Evolutionary conservation across 1,140 invertebrate species (phyloP).

Genomic region (Drosophila oshimai): DNA sequence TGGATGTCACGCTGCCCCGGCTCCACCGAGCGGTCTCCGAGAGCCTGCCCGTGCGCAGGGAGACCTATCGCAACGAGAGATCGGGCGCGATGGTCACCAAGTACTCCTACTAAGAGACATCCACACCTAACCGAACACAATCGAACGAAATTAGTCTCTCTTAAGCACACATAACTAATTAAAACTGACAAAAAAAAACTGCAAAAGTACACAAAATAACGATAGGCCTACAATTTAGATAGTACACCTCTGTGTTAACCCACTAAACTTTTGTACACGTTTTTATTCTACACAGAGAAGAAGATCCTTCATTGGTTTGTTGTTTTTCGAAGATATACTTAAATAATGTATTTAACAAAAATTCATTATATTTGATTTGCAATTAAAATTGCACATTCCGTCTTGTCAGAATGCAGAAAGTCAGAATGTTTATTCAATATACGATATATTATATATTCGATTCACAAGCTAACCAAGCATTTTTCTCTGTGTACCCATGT

Average conservation of each 20-base stretch:
- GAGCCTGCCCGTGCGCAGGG: conserved; percentile 67
- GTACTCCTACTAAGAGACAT: conserved; percentile 62
- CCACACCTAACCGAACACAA: conserved; percentile 1
- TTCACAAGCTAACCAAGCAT: background rate
- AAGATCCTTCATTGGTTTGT: background rate
- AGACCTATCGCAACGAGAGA: conserved; percentile 81
- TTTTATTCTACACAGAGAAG: conserved; percentile 9
- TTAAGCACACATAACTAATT: conserved; percentile 8
- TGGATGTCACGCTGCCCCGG: conserved; percentile 85
- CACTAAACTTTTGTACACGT: conserved; percentile 21
- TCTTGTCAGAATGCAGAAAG: too few relatives aligned
- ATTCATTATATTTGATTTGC: background rate
- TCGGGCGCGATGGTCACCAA: conserved; percentile 83
- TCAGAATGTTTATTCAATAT: too few relatives aligned
- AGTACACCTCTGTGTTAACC: conserved; percentile 33
- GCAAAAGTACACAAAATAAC: conserved; percentile 9
- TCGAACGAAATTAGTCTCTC: conserved; percentile 16
- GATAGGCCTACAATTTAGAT: conserved; percentile 10
- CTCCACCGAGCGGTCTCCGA: conserved; percentile 84
- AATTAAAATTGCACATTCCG: background rate
- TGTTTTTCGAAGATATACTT: background rate
- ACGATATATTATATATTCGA: too few relatives aligned
- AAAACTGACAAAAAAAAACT: conserved; percentile 18
- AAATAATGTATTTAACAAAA: background rate
- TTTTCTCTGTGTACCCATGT: conserved; percentile 24